These are phyloP conservation scores for Acanthornis magna DNA, from an alignment of 2,797 vertebrate species.

Conservation along the genomic window DNA sequence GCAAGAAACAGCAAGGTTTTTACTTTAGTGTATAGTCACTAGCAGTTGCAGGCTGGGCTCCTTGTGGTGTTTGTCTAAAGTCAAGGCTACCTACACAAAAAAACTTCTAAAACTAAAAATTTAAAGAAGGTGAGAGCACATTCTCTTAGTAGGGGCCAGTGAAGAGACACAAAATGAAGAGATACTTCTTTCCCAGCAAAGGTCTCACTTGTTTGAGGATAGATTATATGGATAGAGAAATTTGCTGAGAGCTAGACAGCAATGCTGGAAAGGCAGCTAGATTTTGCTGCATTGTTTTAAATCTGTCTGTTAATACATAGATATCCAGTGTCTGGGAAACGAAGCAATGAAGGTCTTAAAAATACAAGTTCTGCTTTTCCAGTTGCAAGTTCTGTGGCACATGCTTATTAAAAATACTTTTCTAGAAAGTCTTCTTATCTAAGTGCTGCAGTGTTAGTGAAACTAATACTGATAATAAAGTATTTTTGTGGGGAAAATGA, in stretches of 20 bases:
- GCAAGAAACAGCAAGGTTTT: background rate
- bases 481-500: background rate
- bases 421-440: background rate
- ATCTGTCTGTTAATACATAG: background rate
- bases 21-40: background rate
- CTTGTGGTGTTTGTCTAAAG: background rate
- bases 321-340: background rate
- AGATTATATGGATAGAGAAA: background rate
- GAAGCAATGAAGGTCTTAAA: background rate
- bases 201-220: background rate
- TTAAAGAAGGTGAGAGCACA: rapidly evolving
- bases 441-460: background rate
- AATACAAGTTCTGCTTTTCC: background rate
- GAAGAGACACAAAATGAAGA: background rate
- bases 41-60: background rate
- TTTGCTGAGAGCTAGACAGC: background rate
- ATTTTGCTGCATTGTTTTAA: background rate
- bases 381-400: background rate
- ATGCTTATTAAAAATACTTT: background rate
- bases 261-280: background rate
- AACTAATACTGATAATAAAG: background rate
- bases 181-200: background rate
- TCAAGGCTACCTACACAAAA: background rate
- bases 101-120: background rate
- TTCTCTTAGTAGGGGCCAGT: background rate